Conservation (phyloP, 2,113 vertebrate species). For the Crotophaga sulcirostris region DNA sequence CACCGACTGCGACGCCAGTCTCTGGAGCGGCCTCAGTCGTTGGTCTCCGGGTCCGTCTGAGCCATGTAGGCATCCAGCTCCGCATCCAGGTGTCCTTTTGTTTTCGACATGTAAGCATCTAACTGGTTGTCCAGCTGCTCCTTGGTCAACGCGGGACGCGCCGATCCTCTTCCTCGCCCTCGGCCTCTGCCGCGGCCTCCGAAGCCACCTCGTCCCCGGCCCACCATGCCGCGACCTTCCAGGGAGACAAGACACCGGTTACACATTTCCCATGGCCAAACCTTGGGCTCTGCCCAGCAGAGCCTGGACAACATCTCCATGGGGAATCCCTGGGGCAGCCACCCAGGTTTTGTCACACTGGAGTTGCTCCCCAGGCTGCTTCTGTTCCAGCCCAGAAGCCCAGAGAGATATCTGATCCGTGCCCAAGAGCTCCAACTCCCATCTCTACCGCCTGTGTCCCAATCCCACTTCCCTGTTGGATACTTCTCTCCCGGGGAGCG, state of each 20-base stretch:
- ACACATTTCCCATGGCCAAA: fast-evolving
- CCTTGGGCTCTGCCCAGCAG: too few relatives aligned
- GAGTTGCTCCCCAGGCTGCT: not conserved
- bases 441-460: fast-evolving
- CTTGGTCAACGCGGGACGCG: constrained; percentile 82
- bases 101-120: constrained; percentile 98
- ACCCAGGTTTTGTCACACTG: fast-evolving
- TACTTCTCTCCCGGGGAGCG: fast-evolving
- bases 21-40: constrained; percentile 78
- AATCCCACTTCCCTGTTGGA: fast-evolving
- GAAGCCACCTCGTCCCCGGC: constrained; percentile 88
- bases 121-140: constrained; percentile 98
- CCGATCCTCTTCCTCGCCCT: constrained; percentile 82
- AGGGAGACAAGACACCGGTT: not conserved
- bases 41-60: constrained; percentile 89
- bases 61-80: constrained; percentile 99
- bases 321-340: not conserved
- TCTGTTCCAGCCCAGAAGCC: not conserved
- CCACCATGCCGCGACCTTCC: constrained; percentile 84
- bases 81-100: constrained; percentile 95
- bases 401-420: fast-evolving
- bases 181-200: constrained; percentile 85
- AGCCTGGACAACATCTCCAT: not conserved
- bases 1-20: not conserved
- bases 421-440: not conserved